A percentile compares a stretch with the other conserved stretches of the same genome.
Conservation (phyloP, 2,797 vertebrate species). For the Huso huso region DNA sequence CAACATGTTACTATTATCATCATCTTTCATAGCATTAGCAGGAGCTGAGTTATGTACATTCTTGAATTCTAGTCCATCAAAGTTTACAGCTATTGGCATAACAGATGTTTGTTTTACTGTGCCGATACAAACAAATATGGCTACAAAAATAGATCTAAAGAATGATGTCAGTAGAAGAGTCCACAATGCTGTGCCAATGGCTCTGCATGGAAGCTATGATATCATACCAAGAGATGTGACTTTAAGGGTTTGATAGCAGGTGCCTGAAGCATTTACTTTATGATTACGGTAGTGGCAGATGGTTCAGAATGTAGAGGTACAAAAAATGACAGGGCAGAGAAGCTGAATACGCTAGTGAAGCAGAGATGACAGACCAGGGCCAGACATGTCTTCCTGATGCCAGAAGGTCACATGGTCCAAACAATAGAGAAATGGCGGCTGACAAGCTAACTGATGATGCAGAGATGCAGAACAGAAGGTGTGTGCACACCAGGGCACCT, state of each 20-base stretch:
- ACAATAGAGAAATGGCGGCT: conserved; percentile 1
- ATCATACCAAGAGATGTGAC: not conserved
- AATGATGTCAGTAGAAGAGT: too few relatives aligned
- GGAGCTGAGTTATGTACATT: too few relatives aligned
- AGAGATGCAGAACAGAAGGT: too few relatives aligned
- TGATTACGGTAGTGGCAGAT: not conserved
- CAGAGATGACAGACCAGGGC: not conserved
- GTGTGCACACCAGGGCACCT: too few relatives aligned
- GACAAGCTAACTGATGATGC: too few relatives aligned
- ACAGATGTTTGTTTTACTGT: too few relatives aligned
- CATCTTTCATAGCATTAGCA: too few relatives aligned
- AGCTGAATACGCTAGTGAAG: not conserved
- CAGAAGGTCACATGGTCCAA: not conserved
- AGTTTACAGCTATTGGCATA: too few relatives aligned
- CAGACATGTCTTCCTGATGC: not conserved
- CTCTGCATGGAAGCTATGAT: conserved; percentile 2
- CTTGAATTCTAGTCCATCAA: too few relatives aligned
- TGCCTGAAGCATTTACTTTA: not conserved
- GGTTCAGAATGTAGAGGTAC: not conserved
- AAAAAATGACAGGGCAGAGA: not conserved
- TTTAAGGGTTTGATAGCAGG: conserved; percentile 3
- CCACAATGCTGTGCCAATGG: not conserved
- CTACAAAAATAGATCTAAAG: too few relatives aligned
- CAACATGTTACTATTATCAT: too few relatives aligned
- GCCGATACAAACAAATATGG: too few relatives aligned